These are phyloP conservation scores for Eilema depressum DNA, from an alignment of 2,888 invertebrate genomes.

Conservation along the genomic window DNA sequence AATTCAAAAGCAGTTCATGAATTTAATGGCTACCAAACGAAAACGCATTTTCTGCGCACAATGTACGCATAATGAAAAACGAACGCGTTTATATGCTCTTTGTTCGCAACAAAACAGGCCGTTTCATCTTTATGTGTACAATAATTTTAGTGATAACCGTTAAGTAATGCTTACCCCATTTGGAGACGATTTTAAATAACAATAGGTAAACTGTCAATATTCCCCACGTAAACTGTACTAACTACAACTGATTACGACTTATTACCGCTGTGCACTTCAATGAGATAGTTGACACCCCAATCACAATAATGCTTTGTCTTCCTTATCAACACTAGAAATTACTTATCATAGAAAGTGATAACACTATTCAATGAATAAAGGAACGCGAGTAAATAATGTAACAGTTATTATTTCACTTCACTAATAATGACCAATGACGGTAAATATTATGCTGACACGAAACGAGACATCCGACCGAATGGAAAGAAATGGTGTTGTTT, in stretches of 20 bases:
- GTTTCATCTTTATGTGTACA: not conserved
- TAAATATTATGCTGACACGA: slow-evolving; percentile 3
- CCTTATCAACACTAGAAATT: not conserved
- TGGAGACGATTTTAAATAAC: not conserved
- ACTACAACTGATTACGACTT: not conserved
- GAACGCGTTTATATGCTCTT: not conserved
- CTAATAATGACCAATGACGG: not conserved
- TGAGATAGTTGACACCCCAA: not conserved
- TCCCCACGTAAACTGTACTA: not conserved
- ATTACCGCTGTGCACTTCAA: not conserved
- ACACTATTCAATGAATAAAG: not conserved
- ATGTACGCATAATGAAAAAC: not conserved
- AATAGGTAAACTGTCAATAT: not conserved
- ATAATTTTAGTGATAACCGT: not conserved
- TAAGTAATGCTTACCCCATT: slow-evolving; percentile 9
- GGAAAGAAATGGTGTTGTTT: slow-evolving; percentile 35
- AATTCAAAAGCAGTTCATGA: not conserved
- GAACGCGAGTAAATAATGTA: not conserved
- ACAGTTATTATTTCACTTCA: not conserved
- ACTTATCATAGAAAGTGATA: not conserved
- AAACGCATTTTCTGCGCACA: not conserved
- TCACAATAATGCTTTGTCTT: not conserved
- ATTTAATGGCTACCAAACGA: not conserved
- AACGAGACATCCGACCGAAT: slow-evolving; percentile 8
- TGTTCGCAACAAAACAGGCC: not conserved